Percentiles rank a stretch among this genome's conserved stretches.
These are phyloP conservation scores for Amphimedon queenslandica DNA, from an alignment of 37 sponge, comb jelly and placozoan genomes.

Conservation along the genomic window DNA sequence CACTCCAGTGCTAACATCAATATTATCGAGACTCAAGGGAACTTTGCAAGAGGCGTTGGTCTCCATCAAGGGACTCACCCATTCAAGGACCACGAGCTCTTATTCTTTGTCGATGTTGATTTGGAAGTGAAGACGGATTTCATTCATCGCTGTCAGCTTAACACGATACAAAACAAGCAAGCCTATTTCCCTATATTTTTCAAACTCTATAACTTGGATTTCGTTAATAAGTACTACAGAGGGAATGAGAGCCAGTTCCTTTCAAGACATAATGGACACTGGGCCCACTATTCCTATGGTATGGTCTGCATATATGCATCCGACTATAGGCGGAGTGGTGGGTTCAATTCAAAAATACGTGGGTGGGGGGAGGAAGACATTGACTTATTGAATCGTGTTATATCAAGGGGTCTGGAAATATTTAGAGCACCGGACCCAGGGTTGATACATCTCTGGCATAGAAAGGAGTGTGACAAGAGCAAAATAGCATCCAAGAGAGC, in stretches of 20 bases:
- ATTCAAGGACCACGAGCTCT: slow-evolving; percentile 42
- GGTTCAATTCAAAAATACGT: slow-evolving; percentile 32
- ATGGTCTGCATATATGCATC: slow-evolving; percentile 72
- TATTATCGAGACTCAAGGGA: slow-evolving; percentile 24
- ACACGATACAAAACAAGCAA: slow-evolving; percentile 47
- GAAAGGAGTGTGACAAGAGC: slow-evolving; percentile 40
- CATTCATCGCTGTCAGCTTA: slow-evolving; percentile 51
- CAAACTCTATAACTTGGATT: slow-evolving; percentile 60
- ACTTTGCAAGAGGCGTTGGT: slow-evolving; percentile 64
- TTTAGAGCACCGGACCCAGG: slow-evolving; percentile 75
- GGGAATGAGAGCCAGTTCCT: slow-evolving; percentile 30
- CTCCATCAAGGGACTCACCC: slow-evolving; percentile 34
- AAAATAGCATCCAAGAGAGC: slow-evolving; percentile 16
- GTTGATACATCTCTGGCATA: slow-evolving; percentile 68
- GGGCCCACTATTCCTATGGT: slow-evolving; percentile 79
- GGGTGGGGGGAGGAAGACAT: slow-evolving; percentile 84
- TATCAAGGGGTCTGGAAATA: slow-evolving; percentile 37
- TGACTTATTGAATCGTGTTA: slow-evolving; percentile 50
- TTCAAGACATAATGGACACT: slow-evolving; percentile 67
- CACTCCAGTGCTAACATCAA: slow-evolving; percentile 37
- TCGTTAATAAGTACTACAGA: slow-evolving; percentile 38
- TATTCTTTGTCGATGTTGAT: slow-evolving; percentile 72
- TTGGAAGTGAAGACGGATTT: slow-evolving; percentile 35
- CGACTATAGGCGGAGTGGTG: slow-evolving; percentile 48
- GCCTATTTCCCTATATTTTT: slow-evolving; percentile 81